Evolutionary conservation across 2,888 invertebrate species (phyloP).

Genomic region (Cosmia trapezina): DNA sequence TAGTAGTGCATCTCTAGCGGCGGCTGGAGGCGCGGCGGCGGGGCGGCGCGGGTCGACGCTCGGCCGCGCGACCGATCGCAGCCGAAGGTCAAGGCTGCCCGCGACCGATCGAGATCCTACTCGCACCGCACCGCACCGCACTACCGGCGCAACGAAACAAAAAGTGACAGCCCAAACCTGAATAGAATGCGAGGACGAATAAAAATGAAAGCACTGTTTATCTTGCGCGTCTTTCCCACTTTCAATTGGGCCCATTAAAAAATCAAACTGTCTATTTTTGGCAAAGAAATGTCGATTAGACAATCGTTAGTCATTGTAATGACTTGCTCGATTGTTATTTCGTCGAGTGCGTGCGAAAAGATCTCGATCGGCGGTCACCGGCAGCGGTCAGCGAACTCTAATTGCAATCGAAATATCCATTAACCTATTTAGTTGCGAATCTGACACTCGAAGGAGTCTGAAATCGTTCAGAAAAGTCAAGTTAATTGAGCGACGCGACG

Average conservation of each 20-base stretch:
- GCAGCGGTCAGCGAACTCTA: constrained; percentile 73
- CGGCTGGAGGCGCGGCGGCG: constrained; percentile 67
- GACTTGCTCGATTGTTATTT: constrained; percentile 71
- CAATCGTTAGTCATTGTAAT: constrained; percentile 74
- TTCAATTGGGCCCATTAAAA: constrained; percentile 47
- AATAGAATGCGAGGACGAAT: constrained; percentile 89
- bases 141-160: constrained; percentile 85
- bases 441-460: constrained; percentile 60
- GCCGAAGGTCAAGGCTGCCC: constrained; percentile 88
- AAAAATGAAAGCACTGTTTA: constrained; percentile 88
- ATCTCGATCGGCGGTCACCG: constrained; percentile 75
- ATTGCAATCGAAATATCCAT: constrained; percentile 72
- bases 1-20: constrained; percentile 70
- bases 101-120: constrained; percentile 78
- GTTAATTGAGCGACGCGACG: constrained; percentile 74
- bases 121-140: constrained; percentile 67
- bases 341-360: constrained; percentile 76
- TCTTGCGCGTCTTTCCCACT: constrained; percentile 70
- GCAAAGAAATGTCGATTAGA: constrained; percentile 34
- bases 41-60: constrained; percentile 82
- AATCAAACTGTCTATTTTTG: constrained; percentile 42
- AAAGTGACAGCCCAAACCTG: constrained; percentile 90
- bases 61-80: constrained; percentile 86
- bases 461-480: constrained; percentile 72
- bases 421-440: constrained; percentile 68